Evolutionary conservation across 2,797 vertebrate species (phyloP).

Genomic region (Acanthurus lineatus): DNA sequence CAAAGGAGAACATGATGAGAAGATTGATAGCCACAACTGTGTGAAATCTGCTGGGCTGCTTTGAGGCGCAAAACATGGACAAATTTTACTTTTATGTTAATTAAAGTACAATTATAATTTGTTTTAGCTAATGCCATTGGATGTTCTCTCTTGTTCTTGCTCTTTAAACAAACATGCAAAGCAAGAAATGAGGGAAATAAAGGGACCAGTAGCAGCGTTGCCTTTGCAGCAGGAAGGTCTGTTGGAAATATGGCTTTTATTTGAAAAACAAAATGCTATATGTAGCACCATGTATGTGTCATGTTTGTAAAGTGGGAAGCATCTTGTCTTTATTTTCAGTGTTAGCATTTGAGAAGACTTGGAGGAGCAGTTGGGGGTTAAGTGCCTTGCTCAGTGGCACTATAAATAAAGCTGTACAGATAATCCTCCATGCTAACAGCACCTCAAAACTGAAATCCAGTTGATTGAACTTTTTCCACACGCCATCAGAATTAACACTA

Average conservation of each 20-base stretch:
- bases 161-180: conserved; percentile 4
- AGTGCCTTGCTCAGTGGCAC: conserved; percentile 52
- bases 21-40: not conserved
- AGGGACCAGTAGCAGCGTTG: not conserved
- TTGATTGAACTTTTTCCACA: conserved; percentile 2
- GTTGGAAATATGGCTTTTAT: conserved; percentile 5
- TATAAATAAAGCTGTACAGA: conserved; percentile 13
- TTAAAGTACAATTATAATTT: conserved; percentile 24
- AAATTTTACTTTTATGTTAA: not conserved
- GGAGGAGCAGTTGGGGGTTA: conserved; percentile 12
- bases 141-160: not conserved
- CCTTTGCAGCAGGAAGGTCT: not conserved
- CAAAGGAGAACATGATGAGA: conserved; percentile 17
- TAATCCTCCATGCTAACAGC: not conserved
- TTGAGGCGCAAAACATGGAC: conserved; percentile 5
- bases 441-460: not conserved
- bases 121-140: not conserved
- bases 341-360: not conserved
- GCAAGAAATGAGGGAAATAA: not conserved
- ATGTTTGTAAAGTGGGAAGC: conserved; percentile 2
- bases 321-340: not conserved
- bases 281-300: conserved; percentile 39
- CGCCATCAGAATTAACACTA: not conserved
- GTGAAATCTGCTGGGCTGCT: conserved; percentile 2
- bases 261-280: conserved; percentile 18